phyloP scores from a whole-genome alignment of 2,888 invertebrate genomes.

The Venustoraphidia nigricollis region DNA sequence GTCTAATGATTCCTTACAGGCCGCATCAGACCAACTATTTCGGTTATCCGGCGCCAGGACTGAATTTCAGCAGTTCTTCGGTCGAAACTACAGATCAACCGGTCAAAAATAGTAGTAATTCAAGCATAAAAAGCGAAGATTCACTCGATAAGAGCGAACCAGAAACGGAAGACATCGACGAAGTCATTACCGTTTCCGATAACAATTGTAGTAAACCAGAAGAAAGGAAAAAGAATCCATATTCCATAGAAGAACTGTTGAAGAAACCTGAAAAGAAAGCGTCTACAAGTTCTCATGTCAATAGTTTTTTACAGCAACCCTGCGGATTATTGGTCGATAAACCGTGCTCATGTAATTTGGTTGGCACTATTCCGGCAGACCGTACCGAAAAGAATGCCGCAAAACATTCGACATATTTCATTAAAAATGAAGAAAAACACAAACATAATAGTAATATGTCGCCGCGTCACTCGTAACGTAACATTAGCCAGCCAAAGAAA shows the following conservation, averaged over 20 bases:
- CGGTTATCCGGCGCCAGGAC: background rate
- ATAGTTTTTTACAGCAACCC: conserved; percentile 15
- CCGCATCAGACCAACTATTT: conserved; percentile 22
- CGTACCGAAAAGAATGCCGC: too few relatives aligned
- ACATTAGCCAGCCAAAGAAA: too few relatives aligned
- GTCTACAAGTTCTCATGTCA: conserved; percentile 5
- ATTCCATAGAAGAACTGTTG: conserved; percentile 72
- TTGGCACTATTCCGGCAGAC: background rate
- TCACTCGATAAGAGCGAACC: conserved; percentile 36
- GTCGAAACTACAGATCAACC: too few relatives aligned
- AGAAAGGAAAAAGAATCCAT: conserved; percentile 58
- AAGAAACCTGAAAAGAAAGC: conserved; percentile 60
- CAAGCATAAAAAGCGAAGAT: conserved; percentile 32
- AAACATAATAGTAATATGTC: too few relatives aligned
- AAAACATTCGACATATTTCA: too few relatives aligned
- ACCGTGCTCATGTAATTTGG: conserved; percentile 8
- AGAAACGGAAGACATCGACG: conserved; percentile 21
- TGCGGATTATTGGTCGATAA: conserved; percentile 14
- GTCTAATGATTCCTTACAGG: conserved; percentile 40
- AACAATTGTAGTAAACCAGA: conserved; percentile 19
- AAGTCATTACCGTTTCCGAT: conserved; percentile 11
- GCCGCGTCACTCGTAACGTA: too few relatives aligned
- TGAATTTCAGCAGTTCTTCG: too few relatives aligned
- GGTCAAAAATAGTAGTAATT: too few relatives aligned
- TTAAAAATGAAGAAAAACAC: too few relatives aligned